Evolutionary conservation across 2,797 vertebrate species (phyloP), one percentile per base, ranked within the genome.

Genomic region (Silurus lanzhouensis): DNA sequence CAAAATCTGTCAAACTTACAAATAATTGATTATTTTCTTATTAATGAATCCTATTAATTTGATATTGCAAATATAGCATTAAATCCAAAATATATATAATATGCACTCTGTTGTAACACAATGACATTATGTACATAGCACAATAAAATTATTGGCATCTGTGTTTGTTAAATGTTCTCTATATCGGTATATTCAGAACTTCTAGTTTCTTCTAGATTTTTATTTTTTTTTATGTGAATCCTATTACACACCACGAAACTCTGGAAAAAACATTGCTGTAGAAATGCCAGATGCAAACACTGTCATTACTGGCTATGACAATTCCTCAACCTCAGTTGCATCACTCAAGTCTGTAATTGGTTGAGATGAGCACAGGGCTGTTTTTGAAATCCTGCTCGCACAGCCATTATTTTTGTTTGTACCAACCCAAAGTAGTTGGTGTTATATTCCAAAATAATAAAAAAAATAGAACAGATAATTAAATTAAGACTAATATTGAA

Each of bases 321-420:
- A 57, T 14, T 78, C 10, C 27, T 78, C 57, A 78, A 71, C 38
- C 77, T 79, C 12, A 70, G n/a, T 22, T 61, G 31, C 76, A 78
- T 78, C 57, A 78, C 10, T 61, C 17, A 13, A 14, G 27, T 78
- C 31, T 31, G 61, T 78, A 61, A 78, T 60, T 78, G 19, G 58
- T 61, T 78, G 31, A 44, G 58, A 78, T 78, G 31, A 78, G 27
- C 76, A 78, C 8, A 31, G 27, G 10, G 20, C 52, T 57, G 72
- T 31, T 77, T 55, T 48, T 63, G 10, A 25, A 74, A 74, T 52
- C 12, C 22, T 0, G 2, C 5, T 72, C 5, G 2, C 38, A 19
- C 75, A 78, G 9, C 13, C 12, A 44, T 61, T 44, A 78, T 61
- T n/a, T 78, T 61, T 76, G 74, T 75, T 75, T 75, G 52, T 57